Percentiles rank a stretch among this genome's conserved stretches.
Conservation (phyloP, 2,113 vertebrate genomes). For the Dromas ardeola region DNA sequence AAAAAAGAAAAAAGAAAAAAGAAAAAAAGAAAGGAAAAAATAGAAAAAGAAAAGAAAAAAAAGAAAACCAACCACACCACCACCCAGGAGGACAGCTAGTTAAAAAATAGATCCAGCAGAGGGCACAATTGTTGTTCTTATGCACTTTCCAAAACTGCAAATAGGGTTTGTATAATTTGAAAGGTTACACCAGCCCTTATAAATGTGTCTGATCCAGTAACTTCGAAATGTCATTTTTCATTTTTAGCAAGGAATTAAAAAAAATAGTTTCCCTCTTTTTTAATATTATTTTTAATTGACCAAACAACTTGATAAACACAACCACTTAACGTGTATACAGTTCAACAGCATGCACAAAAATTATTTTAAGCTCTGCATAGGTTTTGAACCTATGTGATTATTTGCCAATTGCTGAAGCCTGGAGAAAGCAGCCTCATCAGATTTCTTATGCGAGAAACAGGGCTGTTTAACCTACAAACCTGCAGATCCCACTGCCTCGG, state of each 20-base stretch:
- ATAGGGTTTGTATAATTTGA: not conserved
- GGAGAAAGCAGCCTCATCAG: not conserved
- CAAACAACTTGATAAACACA: not conserved
- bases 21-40: not conserved
- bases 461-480: not conserved
- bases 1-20: not conserved
- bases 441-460: accelerated
- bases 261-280: not conserved
- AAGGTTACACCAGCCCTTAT: not conserved
- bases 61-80: not conserved
- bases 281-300: accelerated
- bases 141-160: not conserved
- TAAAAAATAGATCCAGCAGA: conserved; percentile 50
- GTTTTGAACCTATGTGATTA: accelerated
- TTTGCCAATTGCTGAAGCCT: not conserved
- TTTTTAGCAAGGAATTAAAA: not conserved
- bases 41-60: not conserved
- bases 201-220: accelerated
- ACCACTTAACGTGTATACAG: accelerated
- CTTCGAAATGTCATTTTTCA: not conserved
- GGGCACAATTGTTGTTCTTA: conserved; percentile 57
- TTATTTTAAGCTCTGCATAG: not conserved
- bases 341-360: not conserved
- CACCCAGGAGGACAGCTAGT: not conserved
- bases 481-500: not conserved